Evolutionary conservation across 2,797 vertebrate genomes (phyloP).

Genomic region (Siniperca undulata): DNA sequence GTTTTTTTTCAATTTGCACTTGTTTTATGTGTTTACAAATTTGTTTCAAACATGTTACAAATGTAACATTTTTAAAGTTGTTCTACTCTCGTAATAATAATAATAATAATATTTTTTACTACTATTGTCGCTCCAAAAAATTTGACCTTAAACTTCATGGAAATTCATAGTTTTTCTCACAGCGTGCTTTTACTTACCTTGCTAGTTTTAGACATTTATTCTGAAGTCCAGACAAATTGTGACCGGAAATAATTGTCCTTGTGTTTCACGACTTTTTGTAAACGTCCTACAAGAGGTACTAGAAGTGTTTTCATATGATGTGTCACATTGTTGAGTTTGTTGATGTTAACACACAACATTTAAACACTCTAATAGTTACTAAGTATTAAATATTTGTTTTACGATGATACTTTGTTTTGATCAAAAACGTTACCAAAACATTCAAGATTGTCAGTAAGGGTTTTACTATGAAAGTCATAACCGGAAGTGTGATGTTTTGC

Average conservation of each 20-base stretch:
- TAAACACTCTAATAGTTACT: fast-evolving
- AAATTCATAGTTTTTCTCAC: neutral
- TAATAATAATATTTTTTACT: too few species aligned
- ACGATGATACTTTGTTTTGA: neutral
- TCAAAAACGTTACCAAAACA: neutral
- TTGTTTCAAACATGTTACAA: too few species aligned
- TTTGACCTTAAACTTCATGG: neutral
- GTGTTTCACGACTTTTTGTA: constrained; percentile 4
- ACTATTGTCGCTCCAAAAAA: neutral
- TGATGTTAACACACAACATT: neutral
- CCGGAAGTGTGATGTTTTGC: constrained; percentile 3
- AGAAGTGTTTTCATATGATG: neutral
- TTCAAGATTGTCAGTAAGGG: fast-evolving
- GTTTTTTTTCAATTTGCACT: neutral
- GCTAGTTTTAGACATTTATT: constrained; percentile 23
- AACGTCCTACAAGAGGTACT: neutral
- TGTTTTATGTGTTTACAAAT: too few species aligned
- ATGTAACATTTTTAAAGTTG: too few species aligned
- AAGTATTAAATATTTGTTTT: fast-evolving
- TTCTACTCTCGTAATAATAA: too few species aligned
- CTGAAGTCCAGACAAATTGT: constrained; percentile 22
- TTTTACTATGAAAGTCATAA: constrained; percentile 45
- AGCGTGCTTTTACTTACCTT: neutral
- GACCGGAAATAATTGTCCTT: constrained; percentile 8
- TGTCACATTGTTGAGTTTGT: neutral